Base-by-base conservation (phyloP, 2,113 vertebrate species). In the Atrichornis clamosus region DNA sequence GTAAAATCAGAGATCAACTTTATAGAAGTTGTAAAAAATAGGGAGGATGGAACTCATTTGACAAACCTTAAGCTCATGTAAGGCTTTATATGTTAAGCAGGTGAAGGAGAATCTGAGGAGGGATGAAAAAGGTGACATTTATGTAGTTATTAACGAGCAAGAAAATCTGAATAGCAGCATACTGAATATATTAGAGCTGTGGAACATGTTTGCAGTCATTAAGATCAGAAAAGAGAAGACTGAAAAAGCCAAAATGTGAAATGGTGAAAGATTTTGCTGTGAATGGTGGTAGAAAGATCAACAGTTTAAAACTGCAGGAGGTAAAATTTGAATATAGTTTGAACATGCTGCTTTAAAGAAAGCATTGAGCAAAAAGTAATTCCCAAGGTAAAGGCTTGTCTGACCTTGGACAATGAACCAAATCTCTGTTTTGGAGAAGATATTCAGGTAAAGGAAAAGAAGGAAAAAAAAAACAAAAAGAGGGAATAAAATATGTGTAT, bases 101-200 rank as follows among this genome's bases (percentile, higher is more conserved):
- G 78, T 91, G 87, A 95, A 93, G 63, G 60, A 93, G 83, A 94
- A 96, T 77, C 83, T 96, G 81, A 96, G 24, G 26, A 78, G 37
- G 58, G 59, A 95, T 4, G 11, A 88, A 93, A 94, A 92, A 89
- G 67, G 76, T 96, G 88, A 92, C 86, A 92, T 81, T 96, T 90
- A 50, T 87, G 59, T 92, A 86, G 76, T 93, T 92, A 92, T 95
- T 94, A 95, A 92, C 0, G 39, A 93, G 90, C 21, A 86, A 59
- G 58, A 92, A 94, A 84, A 85, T 88, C 62, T 88, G 78, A 95
- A 89, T 73, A 93, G 78, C 46, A 90, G 50, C 67, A 80, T 44
- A 63, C 53, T 83, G 84, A 88, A 95, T 95, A 87, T 62, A 85
- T 87, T 93, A 80, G 42, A 70, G 73, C 39, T 81, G 67, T 69